These are phyloP conservation scores for Uropsilus gracilis DNA, from an alignment of 2,113 vertebrate genomes.

Conservation along the genomic window DNA sequence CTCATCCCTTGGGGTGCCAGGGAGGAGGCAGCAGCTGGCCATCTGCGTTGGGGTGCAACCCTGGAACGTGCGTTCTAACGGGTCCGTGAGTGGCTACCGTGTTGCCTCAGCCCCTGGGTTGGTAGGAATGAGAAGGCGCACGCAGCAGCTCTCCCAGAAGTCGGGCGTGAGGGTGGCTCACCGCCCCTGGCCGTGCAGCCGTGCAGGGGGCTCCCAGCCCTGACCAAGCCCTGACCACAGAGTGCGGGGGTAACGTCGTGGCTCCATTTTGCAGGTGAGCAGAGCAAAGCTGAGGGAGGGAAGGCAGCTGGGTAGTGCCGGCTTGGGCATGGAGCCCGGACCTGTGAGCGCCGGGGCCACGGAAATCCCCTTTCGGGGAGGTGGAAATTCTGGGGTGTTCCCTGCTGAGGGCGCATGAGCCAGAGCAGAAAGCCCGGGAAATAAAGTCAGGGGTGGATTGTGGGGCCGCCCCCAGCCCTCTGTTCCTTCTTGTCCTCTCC, in stretches of 20 bases:
- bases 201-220: neutral
- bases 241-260: neutral
- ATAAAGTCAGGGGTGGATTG: neutral
- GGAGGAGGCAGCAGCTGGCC: neutral
- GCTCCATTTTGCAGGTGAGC: neutral
- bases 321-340: neutral
- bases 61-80: neutral
- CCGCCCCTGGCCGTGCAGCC: neutral
- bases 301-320: neutral
- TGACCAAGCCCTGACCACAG: neutral
- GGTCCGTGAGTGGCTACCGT: neutral
- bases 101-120: constrained; percentile 8
- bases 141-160: neutral
- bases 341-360: neutral
- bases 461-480: neutral
- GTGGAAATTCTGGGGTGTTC: neutral
- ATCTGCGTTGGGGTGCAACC: neutral
- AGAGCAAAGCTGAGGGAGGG: neutral
- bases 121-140: constrained; percentile 28
- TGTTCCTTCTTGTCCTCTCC: neutral
- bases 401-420: neutral
- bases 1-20: neutral
- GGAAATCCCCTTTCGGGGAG: neutral
- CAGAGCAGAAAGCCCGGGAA: neutral
- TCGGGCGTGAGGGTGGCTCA: neutral